Base-by-base conservation (phyloP, 2,888 invertebrate genomes). In the Conus canariensis region DNA sequence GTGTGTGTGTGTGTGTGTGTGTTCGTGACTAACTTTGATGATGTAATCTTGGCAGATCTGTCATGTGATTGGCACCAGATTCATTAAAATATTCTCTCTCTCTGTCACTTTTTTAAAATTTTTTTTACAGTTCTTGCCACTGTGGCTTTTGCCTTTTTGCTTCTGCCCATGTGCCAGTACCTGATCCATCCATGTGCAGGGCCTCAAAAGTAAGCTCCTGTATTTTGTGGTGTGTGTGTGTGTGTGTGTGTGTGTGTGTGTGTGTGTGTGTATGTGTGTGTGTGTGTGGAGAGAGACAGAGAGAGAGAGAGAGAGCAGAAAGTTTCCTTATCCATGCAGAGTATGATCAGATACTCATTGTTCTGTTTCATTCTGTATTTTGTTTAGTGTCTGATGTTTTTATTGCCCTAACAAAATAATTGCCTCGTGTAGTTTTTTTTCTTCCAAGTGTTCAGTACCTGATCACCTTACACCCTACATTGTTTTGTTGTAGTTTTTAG, bases 151-250 rank as follows among this genome's bases (percentile, higher is more conserved):
- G 99, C 99, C 94, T 99, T 99, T 97, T 97, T 99, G 90, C 97
- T 99, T 94, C 97, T 99, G 96, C 99, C 99, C 92, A 98, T 99
- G 98, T 99, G 99, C 97, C 99, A 99, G 97, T 99, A 99, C 97
- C 97, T 99, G 92, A 98, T 98, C 95, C 97, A 98, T 94, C 98
- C 98, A 88, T 98, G 98, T 96, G 98, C 98, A 80, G 98, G 98
- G 87, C 94, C 94, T 59, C 95, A 95, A 91, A 95, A 95, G 95
- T 95, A 93, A 93, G 95, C 94, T 4, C 60, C 10, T 85, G 60
- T 85, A 16, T 85, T 58, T 70, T 45, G 67, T n/a, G 67, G 74
- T 14, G 74, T 14, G 74, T 14, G 74, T 22, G 22, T 74, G 74
- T 74, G 74, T 74, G 74, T 74, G 74, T 14, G 74, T 14, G 74